Conservation (phyloP, 2,113 vertebrate species). For the Myotis brandtii region DNA sequence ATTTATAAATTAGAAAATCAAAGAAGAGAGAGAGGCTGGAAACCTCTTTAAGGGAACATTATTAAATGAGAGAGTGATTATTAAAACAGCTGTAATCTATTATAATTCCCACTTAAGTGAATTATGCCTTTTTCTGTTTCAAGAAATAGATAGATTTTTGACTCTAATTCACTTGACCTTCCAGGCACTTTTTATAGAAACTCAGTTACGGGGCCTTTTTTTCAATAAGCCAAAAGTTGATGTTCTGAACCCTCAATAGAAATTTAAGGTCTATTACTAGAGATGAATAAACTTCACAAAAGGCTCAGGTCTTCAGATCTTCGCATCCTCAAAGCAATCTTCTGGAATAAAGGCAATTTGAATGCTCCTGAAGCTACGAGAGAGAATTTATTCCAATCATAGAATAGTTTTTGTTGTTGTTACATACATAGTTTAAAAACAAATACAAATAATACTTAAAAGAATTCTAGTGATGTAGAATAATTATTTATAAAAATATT, state of each 20-base stretch:
- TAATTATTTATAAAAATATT: neutral
- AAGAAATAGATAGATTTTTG: neutral
- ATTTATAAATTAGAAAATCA: neutral
- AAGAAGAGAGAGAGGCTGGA: neutral
- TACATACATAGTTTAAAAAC: neutral
- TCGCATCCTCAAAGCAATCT: neutral
- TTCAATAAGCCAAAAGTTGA: neutral
- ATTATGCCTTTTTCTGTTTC: neutral
- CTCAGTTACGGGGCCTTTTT: neutral
- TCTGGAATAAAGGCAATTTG: neutral
- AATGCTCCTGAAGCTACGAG: neutral
- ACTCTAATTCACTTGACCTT: neutral
- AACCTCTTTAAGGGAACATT: neutral
- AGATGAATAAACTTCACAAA: neutral
- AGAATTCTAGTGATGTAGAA: neutral
- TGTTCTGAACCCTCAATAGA: neutral
- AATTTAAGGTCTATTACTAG: neutral
- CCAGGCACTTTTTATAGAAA: neutral
- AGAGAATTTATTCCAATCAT: neutral
- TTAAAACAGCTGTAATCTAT: neutral
- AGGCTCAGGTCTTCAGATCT: neutral
- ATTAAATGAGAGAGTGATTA: neutral
- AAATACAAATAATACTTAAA: neutral
- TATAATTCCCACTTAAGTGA: constrained; percentile 47
- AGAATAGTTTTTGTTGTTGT: neutral